Conservation (phyloP, 2,888 invertebrate genomes). For the Holacanthella duospinosa region DNA sequence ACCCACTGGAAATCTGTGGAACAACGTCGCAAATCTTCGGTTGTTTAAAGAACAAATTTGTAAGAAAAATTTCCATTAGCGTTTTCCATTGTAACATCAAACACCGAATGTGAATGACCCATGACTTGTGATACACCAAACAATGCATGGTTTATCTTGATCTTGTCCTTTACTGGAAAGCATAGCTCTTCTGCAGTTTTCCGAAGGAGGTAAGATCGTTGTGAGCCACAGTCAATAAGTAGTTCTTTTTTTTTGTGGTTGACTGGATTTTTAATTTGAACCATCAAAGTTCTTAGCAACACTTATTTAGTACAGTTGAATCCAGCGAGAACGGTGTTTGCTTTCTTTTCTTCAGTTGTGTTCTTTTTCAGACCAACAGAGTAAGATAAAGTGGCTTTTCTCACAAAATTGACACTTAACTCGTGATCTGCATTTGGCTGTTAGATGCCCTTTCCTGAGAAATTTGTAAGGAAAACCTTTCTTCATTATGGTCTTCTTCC, state of each 20-base stretch:
- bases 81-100: neutral
- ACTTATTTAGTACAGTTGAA: too few relatives aligned
- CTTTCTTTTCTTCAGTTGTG: too few relatives aligned
- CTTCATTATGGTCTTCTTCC: neutral
- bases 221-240: slow-evolving; percentile 9
- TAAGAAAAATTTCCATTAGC: neutral
- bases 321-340: too few relatives aligned
- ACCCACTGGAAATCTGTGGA: neutral
- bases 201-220: slow-evolving; percentile 4
- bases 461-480: too few relatives aligned
- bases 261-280: too few relatives aligned
- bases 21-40: slow-evolving; percentile 2
- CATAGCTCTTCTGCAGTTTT: neutral
- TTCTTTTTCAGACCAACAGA: too few relatives aligned
- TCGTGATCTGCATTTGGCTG: too few relatives aligned
- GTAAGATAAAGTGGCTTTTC: too few relatives aligned
- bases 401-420: too few relatives aligned
- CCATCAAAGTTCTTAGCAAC: too few relatives aligned
- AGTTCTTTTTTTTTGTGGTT: too few relatives aligned
- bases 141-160: neutral
- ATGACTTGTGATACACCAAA: slow-evolving; percentile 5
- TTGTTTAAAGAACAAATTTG: neutral
- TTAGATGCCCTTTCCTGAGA: too few relatives aligned
- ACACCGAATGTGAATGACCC: neutral
- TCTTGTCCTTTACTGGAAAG: neutral